These are phyloP conservation scores for Portunus trituberculatus DNA, from an alignment of 1,140 invertebrate species.

Conservation along the genomic window DNA sequence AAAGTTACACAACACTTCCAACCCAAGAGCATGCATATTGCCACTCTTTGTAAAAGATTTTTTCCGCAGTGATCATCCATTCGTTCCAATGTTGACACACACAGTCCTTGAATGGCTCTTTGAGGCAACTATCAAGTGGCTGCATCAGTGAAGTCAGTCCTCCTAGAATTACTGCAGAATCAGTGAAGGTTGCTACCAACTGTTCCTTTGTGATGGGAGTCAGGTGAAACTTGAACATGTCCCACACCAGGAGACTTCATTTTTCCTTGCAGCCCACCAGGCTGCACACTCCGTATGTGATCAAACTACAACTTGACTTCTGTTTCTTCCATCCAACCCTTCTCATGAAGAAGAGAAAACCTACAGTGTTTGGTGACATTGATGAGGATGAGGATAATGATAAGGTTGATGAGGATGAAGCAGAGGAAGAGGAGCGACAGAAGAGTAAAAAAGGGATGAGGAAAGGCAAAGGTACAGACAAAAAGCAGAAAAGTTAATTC, in stretches of 20 bases:
- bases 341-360: no score
- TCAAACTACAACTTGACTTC: not conserved
- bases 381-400: no score
- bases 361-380: no score
- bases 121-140: slow-evolving; percentile 3
- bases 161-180: slow-evolving; percentile 29
- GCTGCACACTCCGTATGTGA: not conserved
- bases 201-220: not conserved
- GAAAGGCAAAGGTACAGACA: no score
- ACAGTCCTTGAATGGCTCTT: slow-evolving; percentile 27
- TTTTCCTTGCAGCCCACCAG: not conserved
- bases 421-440: no score
- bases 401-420: no score
- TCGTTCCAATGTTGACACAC: slow-evolving; percentile 42
- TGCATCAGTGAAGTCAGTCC: slow-evolving; percentile 30
- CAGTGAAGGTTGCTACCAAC: not conserved
- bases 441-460: no score
- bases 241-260: slow-evolving; percentile 21
- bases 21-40: not conserved
- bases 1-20: no score
- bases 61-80: not conserved
- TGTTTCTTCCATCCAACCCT: not conserved
- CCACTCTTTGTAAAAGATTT: slow-evolving; percentile 41
- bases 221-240: not conserved
- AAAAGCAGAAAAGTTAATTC: no score